phyloP scores from a whole-genome alignment of 2,113 vertebrate species.

The Glaucidium brasilianum region DNA sequence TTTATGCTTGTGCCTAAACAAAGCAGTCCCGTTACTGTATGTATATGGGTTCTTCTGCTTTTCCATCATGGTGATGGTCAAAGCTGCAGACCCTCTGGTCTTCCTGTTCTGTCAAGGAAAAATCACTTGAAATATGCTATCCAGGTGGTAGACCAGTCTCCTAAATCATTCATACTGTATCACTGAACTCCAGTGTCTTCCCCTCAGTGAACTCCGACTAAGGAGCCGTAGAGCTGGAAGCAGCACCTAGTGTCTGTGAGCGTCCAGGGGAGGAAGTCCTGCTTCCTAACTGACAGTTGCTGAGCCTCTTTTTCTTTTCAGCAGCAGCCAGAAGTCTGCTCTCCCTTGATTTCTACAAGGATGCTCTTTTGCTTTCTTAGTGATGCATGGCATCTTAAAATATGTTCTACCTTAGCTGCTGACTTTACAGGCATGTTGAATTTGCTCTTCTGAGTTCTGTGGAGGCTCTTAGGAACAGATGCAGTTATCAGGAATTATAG shows the following conservation, averaged over 20 bases:
- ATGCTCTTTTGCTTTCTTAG: neutral
- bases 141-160: neutral
- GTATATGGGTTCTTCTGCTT: neutral
- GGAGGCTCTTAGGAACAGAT: neutral
- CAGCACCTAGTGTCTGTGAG: neutral
- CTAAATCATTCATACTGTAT: neutral
- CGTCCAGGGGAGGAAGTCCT: neutral
- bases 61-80: neutral
- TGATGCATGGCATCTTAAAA: neutral
- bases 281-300: neutral
- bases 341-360: neutral
- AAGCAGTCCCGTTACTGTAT: neutral
- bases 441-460: neutral
- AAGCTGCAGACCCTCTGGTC: neutral
- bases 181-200: neutral
- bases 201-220: neutral
- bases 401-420: neutral
- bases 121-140: neutral
- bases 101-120: neutral
- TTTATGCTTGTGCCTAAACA: neutral
- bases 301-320: neutral
- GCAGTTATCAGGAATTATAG: neutral
- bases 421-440: neutral
- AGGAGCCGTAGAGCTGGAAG: neutral
- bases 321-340: neutral